A percentile compares a stretch with the other conserved stretches of the same genome.
Conservation (phyloP, 1,140 invertebrate genomes). For the Drosophila ananassae region DNA sequence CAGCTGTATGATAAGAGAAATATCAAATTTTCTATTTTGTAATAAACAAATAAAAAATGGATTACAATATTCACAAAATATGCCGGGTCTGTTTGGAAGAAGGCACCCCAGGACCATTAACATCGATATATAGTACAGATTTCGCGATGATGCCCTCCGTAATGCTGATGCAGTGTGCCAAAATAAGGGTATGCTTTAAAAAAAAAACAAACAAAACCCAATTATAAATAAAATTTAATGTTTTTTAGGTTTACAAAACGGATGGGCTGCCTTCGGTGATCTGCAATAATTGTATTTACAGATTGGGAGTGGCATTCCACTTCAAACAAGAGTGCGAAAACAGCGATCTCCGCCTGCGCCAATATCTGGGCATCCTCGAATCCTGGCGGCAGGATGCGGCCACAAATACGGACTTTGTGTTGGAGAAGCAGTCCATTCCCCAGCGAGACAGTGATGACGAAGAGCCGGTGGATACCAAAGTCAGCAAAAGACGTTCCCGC, state of each 20-base stretch:
- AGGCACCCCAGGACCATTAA: constrained; percentile 84
- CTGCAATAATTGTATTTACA: constrained; percentile 88
- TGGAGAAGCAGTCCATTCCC: constrained; percentile 23
- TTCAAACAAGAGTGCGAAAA: constrained; percentile 88
- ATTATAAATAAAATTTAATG: neutral
- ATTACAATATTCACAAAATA: constrained; percentile 84
- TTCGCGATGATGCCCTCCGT: constrained; percentile 87
- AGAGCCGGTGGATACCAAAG: constrained; percentile 40
- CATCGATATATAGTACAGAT: constrained; percentile 87
- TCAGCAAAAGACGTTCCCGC: constrained; percentile 74
- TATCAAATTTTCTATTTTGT: constrained; percentile 6
- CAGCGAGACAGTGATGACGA: constrained; percentile 64
- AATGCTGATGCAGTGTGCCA: constrained; percentile 88
- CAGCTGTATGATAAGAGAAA: constrained; percentile 17
- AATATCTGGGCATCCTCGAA: constrained; percentile 86
- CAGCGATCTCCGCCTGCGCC: constrained; percentile 86
- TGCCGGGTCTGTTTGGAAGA: constrained; percentile 88
- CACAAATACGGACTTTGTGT: constrained; percentile 74
- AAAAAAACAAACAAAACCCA: neutral
- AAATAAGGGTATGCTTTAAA: constrained; percentile 86
- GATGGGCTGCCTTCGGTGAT: constrained; percentile 88
- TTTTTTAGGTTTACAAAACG: constrained; percentile 85
- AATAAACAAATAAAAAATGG: constrained; percentile 43
- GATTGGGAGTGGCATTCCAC: constrained; percentile 87
- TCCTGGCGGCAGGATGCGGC: constrained; percentile 74